These are phyloP conservation scores for Hipposideros larvatus DNA, from an alignment of 2,797 vertebrate species.

Conservation along the genomic window DNA sequence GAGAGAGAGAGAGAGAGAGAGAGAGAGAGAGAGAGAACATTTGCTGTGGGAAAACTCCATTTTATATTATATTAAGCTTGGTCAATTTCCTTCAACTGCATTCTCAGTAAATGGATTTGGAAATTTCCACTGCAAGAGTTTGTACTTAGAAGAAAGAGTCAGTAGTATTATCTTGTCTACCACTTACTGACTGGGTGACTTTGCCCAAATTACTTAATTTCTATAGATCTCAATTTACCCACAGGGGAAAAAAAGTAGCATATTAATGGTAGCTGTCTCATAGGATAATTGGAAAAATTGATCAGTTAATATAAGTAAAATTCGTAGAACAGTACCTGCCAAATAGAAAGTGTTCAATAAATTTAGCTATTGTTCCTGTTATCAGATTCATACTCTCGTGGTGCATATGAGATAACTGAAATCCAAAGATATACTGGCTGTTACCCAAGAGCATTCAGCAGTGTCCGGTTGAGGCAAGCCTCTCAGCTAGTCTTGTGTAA, in stretches of 20 bases:
- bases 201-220: not conserved
- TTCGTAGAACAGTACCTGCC: not conserved
- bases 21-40: not conserved
- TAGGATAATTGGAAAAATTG: not conserved
- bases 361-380: not conserved
- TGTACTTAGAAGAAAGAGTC: not conserved
- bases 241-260: not conserved
- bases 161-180: not conserved
- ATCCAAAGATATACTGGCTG: not conserved
- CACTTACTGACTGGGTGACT: not conserved
- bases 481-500: not conserved
- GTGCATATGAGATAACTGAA: not conserved
- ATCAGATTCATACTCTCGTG: not conserved
- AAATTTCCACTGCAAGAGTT: conserved; percentile 35
- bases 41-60: not conserved
- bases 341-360: not conserved
- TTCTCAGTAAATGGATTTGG: conserved; percentile 11
- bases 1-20: not conserved
- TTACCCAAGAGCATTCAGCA: not conserved
- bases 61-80: conserved; percentile 30
- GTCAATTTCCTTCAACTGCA: not conserved
- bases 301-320: not conserved
- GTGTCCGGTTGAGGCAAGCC: fast-evolving
- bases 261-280: not conserved
- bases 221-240: not conserved